Evolutionary conservation across 2,888 invertebrate species (phyloP).

Genomic region (Drosophila prostipennis): DNA sequence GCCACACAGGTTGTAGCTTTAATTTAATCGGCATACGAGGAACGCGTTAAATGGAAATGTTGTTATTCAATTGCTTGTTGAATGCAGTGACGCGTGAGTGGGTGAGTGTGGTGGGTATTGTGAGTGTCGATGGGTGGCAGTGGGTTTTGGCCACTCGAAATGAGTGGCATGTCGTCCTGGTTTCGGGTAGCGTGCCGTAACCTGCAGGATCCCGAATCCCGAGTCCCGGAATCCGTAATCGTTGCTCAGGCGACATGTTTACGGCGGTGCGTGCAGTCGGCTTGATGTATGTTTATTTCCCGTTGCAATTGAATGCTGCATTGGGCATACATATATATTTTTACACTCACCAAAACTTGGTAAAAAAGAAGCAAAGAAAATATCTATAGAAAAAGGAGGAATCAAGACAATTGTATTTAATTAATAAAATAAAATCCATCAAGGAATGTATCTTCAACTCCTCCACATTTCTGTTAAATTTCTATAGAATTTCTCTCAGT

Average conservation of each 20-base stretch:
- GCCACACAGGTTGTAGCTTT: constrained; percentile 65
- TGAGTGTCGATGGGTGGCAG: constrained; percentile 12
- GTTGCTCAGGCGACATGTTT: constrained; percentile 64
- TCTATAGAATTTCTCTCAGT: background rate
- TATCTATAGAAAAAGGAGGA: no score
- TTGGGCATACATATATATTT: constrained; percentile 20
- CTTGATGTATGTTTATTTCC: constrained; percentile 70
- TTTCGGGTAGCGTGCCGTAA: constrained; percentile 56
- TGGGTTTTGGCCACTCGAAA: constrained; percentile 57
- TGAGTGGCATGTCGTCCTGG: constrained; percentile 69
- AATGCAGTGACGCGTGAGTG: constrained; percentile 67
- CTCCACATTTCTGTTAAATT: no score
- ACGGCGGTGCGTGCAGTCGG: constrained; percentile 67
- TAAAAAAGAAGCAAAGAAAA: background rate
- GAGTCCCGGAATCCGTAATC: constrained; percentile 30
- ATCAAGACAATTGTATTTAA: background rate
- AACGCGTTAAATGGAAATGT: constrained; percentile 77
- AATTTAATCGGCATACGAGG: constrained; percentile 74
- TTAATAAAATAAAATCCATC: no score
- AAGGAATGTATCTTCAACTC: no score
- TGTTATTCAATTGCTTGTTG: constrained; percentile 76
- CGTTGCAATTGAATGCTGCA: constrained; percentile 53
- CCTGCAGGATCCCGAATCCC: constrained; percentile 6
- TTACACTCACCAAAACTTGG: background rate
- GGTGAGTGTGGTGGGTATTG: constrained; percentile 6